A percentile compares a stretch with the other conserved stretches of the same genome.
Evolutionary conservation across 1,140 invertebrate species (phyloP).

Genomic region (Rhynchophorus ferrugineus): DNA sequence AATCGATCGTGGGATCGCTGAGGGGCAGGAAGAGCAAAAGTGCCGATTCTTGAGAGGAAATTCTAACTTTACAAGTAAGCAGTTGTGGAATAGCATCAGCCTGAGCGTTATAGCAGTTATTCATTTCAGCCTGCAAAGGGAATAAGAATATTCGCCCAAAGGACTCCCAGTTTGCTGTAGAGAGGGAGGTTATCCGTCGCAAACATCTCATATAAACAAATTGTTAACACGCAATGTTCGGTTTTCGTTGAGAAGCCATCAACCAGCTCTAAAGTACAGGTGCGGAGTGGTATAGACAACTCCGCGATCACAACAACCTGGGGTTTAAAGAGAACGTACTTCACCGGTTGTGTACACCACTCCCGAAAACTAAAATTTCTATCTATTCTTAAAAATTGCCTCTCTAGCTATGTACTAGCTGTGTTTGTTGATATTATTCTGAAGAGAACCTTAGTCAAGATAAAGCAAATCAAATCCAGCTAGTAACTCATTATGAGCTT

Average conservation of each 20-base stretch:
- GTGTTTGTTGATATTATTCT: slow-evolving; percentile 1
- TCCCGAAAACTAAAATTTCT: background rate
- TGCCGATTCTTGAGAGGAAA: slow-evolving; percentile 67
- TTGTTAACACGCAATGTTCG: too few species aligned
- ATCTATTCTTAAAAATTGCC: slow-evolving; percentile 4
- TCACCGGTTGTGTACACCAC: too few species aligned
- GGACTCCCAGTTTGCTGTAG: slow-evolving; percentile 55
- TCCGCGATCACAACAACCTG: too few species aligned
- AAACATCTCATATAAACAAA: slow-evolving; percentile 55
- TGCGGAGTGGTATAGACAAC: too few species aligned
- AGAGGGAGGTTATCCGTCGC: slow-evolving; percentile 60
- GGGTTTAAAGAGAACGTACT: too few species aligned
- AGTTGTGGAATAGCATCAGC: too few species aligned
- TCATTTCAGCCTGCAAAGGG: slow-evolving; percentile 37
- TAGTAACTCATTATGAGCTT: slow-evolving; percentile 12
- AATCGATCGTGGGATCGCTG: slow-evolving; percentile 67
- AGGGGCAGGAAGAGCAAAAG: slow-evolving; percentile 60
- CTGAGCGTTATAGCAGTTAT: slow-evolving; percentile 1
- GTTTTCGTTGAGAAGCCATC: background rate
- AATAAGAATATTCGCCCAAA: slow-evolving; percentile 16
- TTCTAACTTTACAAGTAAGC: background rate
- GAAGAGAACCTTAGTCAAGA: too few species aligned
- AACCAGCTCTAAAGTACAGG: too few species aligned
- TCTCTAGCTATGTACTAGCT: slow-evolving; percentile 10
- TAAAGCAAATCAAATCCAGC: slow-evolving; percentile 11